phyloP scores from a whole-genome alignment of 2,888 invertebrate genomes.

The Thecocarcelia acutangulata region DNA sequence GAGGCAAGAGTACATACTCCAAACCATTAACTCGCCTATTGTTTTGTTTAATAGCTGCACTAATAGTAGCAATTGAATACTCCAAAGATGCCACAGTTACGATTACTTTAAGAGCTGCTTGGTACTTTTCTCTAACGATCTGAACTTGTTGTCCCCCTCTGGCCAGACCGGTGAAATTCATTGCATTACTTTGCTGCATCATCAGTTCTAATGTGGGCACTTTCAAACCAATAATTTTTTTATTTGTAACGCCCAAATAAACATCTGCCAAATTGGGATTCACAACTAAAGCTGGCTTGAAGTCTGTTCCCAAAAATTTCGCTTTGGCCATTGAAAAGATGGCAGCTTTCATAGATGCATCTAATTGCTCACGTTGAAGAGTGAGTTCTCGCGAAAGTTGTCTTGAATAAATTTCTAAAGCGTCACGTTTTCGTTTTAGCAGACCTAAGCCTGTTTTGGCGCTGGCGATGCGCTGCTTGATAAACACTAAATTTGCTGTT shows the following conservation, averaged over 20 bases:
- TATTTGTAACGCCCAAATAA: conserved; percentile 64
- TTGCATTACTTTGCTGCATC: conserved; percentile 30
- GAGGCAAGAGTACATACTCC: conserved; percentile 75
- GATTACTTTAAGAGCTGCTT: conserved; percentile 70
- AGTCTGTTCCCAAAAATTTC: conserved; percentile 74
- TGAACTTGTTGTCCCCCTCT: conserved; percentile 76
- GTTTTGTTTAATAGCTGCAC: conserved; percentile 71
- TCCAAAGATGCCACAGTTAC: conserved; percentile 73
- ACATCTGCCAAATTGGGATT: conserved; percentile 67
- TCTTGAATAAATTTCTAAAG: conserved; percentile 75
- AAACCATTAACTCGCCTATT: conserved; percentile 78
- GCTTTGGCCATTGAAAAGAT: conserved; percentile 76
- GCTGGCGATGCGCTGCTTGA: conserved; percentile 73
- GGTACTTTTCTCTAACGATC: conserved; percentile 72
- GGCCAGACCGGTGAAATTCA: conserved; percentile 74
- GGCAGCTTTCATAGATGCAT: conserved; percentile 72
- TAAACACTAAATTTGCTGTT: conserved; percentile 74
- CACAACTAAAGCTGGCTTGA: conserved; percentile 72
- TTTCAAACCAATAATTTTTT: conserved; percentile 74
- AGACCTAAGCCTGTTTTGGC: conserved; percentile 75
- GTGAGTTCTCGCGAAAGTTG: conserved; percentile 70
- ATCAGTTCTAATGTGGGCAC: conserved; percentile 73
- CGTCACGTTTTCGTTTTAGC: conserved; percentile 76
- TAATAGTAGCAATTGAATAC: conserved; percentile 71
- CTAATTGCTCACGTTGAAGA: conserved; percentile 57